Percentiles rank a stretch among this genome's conserved stretches.
These are phyloP conservation scores for Sylvilagus floridanus DNA, from an alignment of 2,797 vertebrate genomes.

Conservation along the genomic window DNA sequence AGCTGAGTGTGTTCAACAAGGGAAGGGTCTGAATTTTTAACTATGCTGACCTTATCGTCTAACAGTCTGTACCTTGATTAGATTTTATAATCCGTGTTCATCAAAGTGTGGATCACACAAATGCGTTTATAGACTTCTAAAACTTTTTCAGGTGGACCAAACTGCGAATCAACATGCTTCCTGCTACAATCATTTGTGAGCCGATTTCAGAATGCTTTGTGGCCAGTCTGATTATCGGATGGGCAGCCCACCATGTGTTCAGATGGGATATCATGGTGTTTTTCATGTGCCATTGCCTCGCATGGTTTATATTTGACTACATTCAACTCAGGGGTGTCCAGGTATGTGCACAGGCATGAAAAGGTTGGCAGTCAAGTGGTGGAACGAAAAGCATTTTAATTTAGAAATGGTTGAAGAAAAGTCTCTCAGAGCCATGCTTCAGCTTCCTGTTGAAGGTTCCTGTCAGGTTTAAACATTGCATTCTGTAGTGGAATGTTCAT, in stretches of 20 bases:
- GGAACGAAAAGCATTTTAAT: slow-evolving; percentile 28
- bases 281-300: slow-evolving; percentile 99
- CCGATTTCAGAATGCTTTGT: slow-evolving; percentile 98
- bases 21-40: slow-evolving; percentile 3
- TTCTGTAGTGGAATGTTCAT: neutral
- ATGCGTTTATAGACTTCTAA: slow-evolving; percentile 46
- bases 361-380: neutral
- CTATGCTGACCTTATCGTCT: slow-evolving; percentile 18
- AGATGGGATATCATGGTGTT: slow-evolving; percentile 99
- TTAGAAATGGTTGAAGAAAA: slow-evolving; percentile 47
- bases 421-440: neutral
- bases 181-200: slow-evolving; percentile 95
- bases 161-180: slow-evolving; percentile 97
- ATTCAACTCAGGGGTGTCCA: slow-evolving; percentile 97
- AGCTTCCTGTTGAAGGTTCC: slow-evolving; percentile 7
- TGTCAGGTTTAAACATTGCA: slow-evolving; percentile 14
- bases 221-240: slow-evolving; percentile 97
- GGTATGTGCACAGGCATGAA: slow-evolving; percentile 87
- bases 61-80: neutral
- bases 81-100: slow-evolving; percentile 35
- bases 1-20: slow-evolving; percentile 18
- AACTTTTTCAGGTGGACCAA: slow-evolving; percentile 94
- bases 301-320: slow-evolving; percentile 98
- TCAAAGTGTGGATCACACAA: neutral
- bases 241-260: slow-evolving; percentile 97